Percentiles rank a stretch among this genome's conserved stretches.
phyloP scores from a whole-genome alignment of 2,797 vertebrate genomes.

The Bovichtus diacanthus region DNA sequence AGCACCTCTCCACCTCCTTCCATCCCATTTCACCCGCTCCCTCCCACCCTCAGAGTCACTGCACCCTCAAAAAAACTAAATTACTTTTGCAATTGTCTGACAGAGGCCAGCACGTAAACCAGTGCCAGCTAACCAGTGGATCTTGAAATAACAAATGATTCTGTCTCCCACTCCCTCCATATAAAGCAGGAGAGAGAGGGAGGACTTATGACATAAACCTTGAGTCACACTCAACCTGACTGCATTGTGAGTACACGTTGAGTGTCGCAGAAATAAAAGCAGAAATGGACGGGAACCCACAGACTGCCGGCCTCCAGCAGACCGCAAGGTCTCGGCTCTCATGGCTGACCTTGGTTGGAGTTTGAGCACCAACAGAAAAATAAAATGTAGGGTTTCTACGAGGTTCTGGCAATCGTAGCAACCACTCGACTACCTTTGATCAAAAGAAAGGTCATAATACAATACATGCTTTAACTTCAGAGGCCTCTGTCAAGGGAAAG shows the following conservation, averaged over 20 bases:
- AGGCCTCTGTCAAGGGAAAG: not conserved
- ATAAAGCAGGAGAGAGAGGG: conserved; percentile 16
- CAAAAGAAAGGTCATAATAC: not conserved
- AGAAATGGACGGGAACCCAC: not conserved
- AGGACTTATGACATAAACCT: conserved; percentile 24
- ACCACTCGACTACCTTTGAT: conserved; percentile 5
- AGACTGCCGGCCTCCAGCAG: conserved; percentile 16
- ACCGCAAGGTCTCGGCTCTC: conserved; percentile 20
- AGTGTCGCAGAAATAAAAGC: conserved; percentile 32
- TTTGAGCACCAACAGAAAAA: conserved; percentile 43
- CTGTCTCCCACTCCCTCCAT: not conserved
- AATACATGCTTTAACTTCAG: conserved; percentile 14
- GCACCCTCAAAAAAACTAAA: conserved; percentile 29
- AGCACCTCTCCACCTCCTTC: conserved; percentile 71
- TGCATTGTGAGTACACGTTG: conserved; percentile 14
- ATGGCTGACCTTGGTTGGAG: conserved; percentile 24
- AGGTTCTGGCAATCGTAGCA: conserved; percentile 10
- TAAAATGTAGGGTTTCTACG: conserved; percentile 13
- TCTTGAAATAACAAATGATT: conserved; percentile 43
- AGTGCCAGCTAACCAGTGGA: not conserved
- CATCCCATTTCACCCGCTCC: conserved; percentile 11
- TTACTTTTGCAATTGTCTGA: conserved; percentile 26
- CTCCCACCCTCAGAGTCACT: conserved; percentile 11
- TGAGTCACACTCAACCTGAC: conserved; percentile 25
- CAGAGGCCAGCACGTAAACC: conserved; percentile 19